A percentile compares a stretch with the other conserved stretches of the same genome.
phyloP scores from a whole-genome alignment of 2,113 vertebrate genomes.

The Opisthocomus hoazin region DNA sequence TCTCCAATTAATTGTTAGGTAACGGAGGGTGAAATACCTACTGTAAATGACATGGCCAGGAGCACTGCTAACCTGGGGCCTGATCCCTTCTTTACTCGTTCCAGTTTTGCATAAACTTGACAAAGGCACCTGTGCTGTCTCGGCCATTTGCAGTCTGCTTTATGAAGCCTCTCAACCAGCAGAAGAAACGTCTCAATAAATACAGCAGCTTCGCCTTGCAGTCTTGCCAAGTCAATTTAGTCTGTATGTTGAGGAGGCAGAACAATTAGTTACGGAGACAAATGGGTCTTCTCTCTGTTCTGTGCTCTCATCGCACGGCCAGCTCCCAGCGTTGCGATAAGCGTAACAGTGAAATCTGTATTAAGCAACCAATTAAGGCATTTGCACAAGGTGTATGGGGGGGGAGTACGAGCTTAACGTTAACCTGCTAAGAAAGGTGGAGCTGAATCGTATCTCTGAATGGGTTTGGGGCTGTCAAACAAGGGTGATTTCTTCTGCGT shows the following conservation, averaged over 20 bases:
- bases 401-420: background rate
- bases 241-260: background rate
- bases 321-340: background rate
- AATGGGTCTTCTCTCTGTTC: background rate
- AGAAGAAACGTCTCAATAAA: background rate
- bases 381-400: background rate
- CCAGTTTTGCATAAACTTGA: background rate
- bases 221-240: background rate
- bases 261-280: background rate
- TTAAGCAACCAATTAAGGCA: background rate
- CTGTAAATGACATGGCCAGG: background rate
- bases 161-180: background rate
- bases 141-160: background rate
- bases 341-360: background rate
- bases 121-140: background rate
- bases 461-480: background rate
- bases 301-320: background rate
- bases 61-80: background rate
- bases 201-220: background rate
- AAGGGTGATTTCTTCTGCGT: background rate
- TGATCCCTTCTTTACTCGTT: background rate
- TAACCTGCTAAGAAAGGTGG: background rate
- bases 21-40: background rate
- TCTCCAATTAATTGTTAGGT: background rate
- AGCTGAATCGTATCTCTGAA: background rate